Percentiles rank a stretch among this genome's conserved stretches.
Evolutionary conservation across 2,113 vertebrate species (phyloP).

Genomic region (Struthio camelus): DNA sequence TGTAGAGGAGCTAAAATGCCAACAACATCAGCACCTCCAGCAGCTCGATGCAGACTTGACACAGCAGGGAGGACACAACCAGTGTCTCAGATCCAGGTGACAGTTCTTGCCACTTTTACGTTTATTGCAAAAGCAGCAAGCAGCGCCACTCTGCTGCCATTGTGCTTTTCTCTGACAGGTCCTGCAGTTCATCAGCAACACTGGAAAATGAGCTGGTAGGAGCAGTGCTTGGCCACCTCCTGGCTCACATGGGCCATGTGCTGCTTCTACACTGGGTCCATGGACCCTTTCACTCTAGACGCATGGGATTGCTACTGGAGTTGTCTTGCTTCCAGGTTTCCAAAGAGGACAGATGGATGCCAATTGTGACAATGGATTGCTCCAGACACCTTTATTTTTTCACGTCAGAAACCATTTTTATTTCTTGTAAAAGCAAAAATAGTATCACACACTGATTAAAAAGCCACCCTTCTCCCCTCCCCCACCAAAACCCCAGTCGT

Average conservation of each 20-base stretch:
- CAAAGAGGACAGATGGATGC: accelerated
- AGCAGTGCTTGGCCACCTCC: background rate
- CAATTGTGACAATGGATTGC: background rate
- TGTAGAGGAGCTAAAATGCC: background rate
- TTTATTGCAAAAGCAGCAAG: background rate
- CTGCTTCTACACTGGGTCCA: background rate
- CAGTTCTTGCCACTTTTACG: background rate
- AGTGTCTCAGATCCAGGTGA: background rate
- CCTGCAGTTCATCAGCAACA: background rate
- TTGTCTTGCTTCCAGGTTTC: background rate
- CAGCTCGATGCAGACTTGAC: accelerated
- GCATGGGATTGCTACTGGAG: background rate
- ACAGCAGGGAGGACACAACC: background rate
- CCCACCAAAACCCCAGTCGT: background rate
- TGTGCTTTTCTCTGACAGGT: background rate
- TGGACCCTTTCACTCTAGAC: background rate
- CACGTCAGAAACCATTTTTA: background rate
- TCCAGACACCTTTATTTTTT: background rate
- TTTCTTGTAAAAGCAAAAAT: background rate
- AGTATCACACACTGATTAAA: background rate
- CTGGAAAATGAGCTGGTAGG: background rate
- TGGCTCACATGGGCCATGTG: accelerated
- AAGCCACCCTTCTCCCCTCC: background rate
- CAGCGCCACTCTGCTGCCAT: accelerated
- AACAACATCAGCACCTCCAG: background rate